A percentile compares a stretch with the other conserved stretches of the same genome.
Conservation (phyloP, 2,888 invertebrate species). For the Cerastis rubricosa region DNA sequence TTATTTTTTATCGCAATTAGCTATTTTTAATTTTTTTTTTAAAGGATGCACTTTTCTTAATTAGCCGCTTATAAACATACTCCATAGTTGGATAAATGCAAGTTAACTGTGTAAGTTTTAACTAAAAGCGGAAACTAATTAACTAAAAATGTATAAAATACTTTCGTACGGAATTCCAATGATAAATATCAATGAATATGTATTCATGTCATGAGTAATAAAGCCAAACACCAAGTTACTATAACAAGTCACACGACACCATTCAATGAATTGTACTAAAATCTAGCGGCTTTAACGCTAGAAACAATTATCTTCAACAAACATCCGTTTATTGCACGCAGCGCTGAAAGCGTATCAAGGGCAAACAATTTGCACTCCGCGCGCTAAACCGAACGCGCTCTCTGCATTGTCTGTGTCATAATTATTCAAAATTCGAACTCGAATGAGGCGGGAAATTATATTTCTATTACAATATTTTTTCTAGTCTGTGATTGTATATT, state of each 20-base stretch:
- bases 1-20: neutral
- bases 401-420: conserved; percentile 52
- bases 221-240: conserved; percentile 11
- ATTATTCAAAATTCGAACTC: conserved; percentile 54
- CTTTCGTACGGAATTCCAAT: conserved; percentile 33
- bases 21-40: conserved; percentile 23
- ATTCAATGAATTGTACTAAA: conserved; percentile 22
- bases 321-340: conserved; percentile 33
- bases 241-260: conserved; percentile 70
- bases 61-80: conserved; percentile 4
- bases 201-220: conserved; percentile 46
- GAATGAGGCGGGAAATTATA: conserved; percentile 63
- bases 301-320: neutral
- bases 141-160: neutral
- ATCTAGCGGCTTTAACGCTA: conserved; percentile 53
- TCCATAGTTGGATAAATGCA: neutral
- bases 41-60: conserved; percentile 1
- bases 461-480: neutral
- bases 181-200: conserved; percentile 50
- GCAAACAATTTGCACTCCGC: conserved; percentile 70
- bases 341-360: conserved; percentile 62
- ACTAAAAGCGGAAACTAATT: conserved; percentile 4
- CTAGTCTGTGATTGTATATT: neutral
- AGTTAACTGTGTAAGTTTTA: conserved; percentile 9
- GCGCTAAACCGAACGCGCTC: conserved; percentile 38